Evolutionary conservation across 2,888 invertebrate genomes (phyloP).

Genomic region (Nomada lathburiana): DNA sequence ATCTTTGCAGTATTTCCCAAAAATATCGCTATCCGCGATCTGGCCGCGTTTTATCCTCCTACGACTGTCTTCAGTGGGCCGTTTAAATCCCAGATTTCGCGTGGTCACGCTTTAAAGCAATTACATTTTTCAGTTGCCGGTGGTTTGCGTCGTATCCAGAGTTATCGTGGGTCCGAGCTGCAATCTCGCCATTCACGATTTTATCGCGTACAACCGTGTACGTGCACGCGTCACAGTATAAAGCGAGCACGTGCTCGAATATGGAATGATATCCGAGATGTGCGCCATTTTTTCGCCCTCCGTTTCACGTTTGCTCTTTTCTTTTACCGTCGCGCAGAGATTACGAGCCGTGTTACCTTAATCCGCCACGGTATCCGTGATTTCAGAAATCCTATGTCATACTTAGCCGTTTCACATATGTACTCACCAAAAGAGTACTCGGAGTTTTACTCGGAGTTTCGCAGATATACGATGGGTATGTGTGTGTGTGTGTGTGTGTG

Average conservation of each 20-base stretch:
- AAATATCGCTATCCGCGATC: neutral
- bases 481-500: too few relatives aligned
- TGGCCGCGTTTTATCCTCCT: neutral
- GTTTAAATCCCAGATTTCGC: constrained; percentile 5
- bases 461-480: neutral
- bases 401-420: neutral
- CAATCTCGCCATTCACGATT: constrained; percentile 46
- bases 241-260: constrained; percentile 34
- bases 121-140: constrained; percentile 45
- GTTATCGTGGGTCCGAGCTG: constrained; percentile 30
- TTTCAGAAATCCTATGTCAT: constrained; percentile 1
- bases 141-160: constrained; percentile 35
- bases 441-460: neutral
- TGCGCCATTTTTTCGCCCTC: neutral
- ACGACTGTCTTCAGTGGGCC: neutral
- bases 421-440: neutral
- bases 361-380: constrained; percentile 15
- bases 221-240: constrained; percentile 37
- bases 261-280: constrained; percentile 30
- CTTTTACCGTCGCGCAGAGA: constrained; percentile 27
- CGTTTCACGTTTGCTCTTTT: constrained; percentile 17
- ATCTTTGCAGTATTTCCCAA: neutral
- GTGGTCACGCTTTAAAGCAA: constrained; percentile 39
- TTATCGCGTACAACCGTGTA: constrained; percentile 35
- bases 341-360: constrained; percentile 33